Conservation (phyloP, 2,888 invertebrate genomes). For the Brachynemurus nebulosus region DNA sequence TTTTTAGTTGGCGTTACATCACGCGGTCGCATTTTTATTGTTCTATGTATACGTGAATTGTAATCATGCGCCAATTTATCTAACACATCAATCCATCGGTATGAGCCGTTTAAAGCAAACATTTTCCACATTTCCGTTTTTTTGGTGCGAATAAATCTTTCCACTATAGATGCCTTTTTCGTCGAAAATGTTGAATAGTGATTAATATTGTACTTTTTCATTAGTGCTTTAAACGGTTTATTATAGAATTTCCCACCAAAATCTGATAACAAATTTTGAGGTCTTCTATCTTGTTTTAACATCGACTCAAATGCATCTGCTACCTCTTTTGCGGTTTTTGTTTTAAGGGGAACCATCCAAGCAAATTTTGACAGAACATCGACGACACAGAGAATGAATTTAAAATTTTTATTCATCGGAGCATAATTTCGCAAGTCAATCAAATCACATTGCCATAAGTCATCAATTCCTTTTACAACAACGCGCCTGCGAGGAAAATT, state of each 20-base stretch:
- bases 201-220: constrained; percentile 15
- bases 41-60: neutral
- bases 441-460: neutral
- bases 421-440: neutral
- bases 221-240: constrained; percentile 16
- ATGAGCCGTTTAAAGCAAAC: constrained; percentile 21
- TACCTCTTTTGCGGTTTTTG: too few relatives aligned
- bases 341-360: neutral
- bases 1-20: neutral
- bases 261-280: too few relatives aligned
- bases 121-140: constrained; percentile 20
- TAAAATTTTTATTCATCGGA: neutral
- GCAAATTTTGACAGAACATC: neutral
- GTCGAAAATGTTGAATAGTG: constrained; percentile 15
- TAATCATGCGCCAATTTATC: constrained; percentile 12
- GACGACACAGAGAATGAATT: neutral
- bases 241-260: constrained; percentile 22
- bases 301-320: too few relatives aligned
- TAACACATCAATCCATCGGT: constrained; percentile 22
- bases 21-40: constrained; percentile 1
- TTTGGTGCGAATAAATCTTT: constrained; percentile 20
- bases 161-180: constrained; percentile 19
- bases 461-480: too few relatives aligned
- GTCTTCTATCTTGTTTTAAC: too few relatives aligned
- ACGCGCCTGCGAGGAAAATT: too few relatives aligned